Percentiles rank a stretch among this genome's conserved stretches.
These are phyloP conservation scores for Cossypha dichroa DNA, from an alignment of 2,797 vertebrate species.

Conservation along the genomic window DNA sequence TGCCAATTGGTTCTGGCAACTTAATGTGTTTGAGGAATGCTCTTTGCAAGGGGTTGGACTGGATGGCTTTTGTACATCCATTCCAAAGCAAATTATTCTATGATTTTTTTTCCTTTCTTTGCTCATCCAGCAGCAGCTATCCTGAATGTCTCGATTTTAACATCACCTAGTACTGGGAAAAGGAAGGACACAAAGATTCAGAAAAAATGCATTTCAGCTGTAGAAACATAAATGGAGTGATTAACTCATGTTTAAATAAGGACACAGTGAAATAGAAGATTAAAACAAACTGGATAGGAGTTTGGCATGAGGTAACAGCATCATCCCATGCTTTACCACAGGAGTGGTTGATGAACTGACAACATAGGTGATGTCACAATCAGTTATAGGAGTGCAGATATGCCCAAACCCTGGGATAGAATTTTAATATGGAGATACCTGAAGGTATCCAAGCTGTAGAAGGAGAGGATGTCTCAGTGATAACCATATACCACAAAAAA, in stretches of 20 bases:
- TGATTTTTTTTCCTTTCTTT: not conserved
- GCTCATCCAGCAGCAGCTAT: not conserved
- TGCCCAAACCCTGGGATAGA: not conserved
- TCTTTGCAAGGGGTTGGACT: not conserved
- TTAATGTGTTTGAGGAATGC: not conserved
- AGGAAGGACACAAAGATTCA: not conserved
- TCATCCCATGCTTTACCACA: not conserved
- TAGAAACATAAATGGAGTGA: not conserved
- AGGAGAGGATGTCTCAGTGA: rapidly evolving
- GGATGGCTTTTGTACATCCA: not conserved
- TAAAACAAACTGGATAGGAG: not conserved
- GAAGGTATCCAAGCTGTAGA: not conserved
- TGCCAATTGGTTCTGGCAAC: not conserved
- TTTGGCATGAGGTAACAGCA: not conserved
- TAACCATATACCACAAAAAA: not conserved
- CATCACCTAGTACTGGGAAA: not conserved
- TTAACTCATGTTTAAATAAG: not conserved
- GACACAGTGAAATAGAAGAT: not conserved
- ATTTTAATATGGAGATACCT: not conserved
- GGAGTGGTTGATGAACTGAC: not conserved
- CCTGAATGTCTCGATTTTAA: not conserved
- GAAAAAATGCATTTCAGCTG: not conserved
- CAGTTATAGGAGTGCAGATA: not conserved
- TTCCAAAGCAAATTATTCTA: not conserved
- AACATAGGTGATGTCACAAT: not conserved